These are phyloP conservation scores for Magallana ariakensis DNA, from an alignment of 1,140 invertebrate species.

Conservation along the genomic window DNA sequence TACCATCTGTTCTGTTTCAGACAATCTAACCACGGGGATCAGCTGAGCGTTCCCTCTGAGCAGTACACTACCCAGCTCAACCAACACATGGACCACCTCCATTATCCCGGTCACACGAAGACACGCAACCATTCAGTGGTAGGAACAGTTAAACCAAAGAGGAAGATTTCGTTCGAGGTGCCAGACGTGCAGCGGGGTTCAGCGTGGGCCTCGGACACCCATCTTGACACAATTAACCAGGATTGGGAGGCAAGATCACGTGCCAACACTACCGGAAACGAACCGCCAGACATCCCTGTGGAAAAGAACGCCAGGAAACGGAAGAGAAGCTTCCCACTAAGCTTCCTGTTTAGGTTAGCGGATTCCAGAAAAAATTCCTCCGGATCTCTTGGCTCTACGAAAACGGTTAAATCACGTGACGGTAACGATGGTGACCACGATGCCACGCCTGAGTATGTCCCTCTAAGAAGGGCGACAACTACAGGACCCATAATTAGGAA, in stretches of 20 bases:
- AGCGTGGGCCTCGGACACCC: conserved; percentile 43
- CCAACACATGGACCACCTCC: conserved; percentile 30
- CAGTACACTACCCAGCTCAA: neutral
- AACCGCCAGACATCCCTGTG: conserved; percentile 2
- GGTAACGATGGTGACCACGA: neutral
- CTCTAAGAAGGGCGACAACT: conserved; percentile 12
- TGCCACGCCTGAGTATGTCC: conserved; percentile 31
- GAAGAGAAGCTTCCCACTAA: conserved; percentile 66
- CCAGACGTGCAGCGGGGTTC: conserved; percentile 42
- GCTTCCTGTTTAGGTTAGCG: conserved; percentile 44
- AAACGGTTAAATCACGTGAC: conserved; percentile 41
- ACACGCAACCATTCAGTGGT: neutral
- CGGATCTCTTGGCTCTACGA: conserved; percentile 13
- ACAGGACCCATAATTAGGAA: neutral
- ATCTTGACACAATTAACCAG: neutral
- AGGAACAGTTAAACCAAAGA: conserved; percentile 22
- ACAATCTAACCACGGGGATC: neutral
- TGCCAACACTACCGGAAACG: conserved; percentile 52
- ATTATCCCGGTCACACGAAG: conserved; percentile 23
- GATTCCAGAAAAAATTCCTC: conserved; percentile 33
- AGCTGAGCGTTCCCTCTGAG: neutral
- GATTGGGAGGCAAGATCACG: conserved; percentile 47
- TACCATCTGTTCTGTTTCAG: neutral
- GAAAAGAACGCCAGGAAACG: conserved; percentile 54
- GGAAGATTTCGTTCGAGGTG: conserved; percentile 40